phyloP scores from a whole-genome alignment of 2,113 vertebrate genomes.

The Natator depressus region DNA sequence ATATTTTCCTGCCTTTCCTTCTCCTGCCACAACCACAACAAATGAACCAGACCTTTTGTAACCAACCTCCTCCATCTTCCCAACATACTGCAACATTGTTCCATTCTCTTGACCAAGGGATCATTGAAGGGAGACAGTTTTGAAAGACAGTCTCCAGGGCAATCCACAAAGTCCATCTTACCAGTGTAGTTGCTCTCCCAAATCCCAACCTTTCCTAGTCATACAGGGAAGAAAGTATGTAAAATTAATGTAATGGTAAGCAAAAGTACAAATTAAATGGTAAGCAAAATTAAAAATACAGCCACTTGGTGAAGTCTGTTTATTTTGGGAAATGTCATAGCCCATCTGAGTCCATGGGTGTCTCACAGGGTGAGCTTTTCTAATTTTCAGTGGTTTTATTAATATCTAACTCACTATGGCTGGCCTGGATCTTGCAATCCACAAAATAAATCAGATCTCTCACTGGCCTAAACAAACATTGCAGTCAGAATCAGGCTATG shows the following conservation, averaged over 20 bases:
- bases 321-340: conserved; percentile 52
- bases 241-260: neutral
- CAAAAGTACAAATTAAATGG: no score
- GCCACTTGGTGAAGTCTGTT: neutral
- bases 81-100: neutral
- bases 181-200: neutral
- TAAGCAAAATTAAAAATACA: neutral
- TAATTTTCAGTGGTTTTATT: no score
- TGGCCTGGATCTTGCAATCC: neutral
- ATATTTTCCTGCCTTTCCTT: neutral
- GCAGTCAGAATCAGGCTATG: neutral
- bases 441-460: neutral
- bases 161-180: neutral
- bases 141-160: neutral
- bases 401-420: no score
- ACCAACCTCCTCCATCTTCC: neutral
- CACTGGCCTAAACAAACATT: neutral
- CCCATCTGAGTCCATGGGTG: neutral
- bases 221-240: neutral
- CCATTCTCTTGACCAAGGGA: neutral
- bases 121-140: neutral
- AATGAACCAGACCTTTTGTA: neutral
- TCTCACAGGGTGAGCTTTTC: neutral
- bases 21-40: neutral
- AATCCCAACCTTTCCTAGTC: neutral